Evolutionary conservation across 2,797 vertebrate species (phyloP).

Genomic region (Dryobates pubescens): DNA sequence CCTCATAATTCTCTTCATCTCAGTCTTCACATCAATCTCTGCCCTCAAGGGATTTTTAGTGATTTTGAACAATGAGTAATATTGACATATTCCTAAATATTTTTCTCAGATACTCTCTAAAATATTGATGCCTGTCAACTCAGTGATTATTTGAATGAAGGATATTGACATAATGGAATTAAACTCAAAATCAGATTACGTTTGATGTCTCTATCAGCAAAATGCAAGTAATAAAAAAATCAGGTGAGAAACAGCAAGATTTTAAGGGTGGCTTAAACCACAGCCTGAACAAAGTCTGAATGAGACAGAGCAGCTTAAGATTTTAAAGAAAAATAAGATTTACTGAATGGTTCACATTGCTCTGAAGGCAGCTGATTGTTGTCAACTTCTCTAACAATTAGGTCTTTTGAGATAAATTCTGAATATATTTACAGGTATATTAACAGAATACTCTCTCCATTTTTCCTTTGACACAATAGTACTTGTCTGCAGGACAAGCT

Average conservation of each 20-base stretch:
- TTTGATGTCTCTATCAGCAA: background rate
- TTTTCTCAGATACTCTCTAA: background rate
- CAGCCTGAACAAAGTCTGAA: background rate
- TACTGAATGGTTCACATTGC: background rate
- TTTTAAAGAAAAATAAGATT: background rate
- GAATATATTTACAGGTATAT: background rate
- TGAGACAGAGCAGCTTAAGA: background rate
- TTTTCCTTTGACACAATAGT: background rate
- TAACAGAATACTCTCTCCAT: background rate
- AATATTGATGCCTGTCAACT: slow-evolving; percentile 10
- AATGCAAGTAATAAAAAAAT: background rate
- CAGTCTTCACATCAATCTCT: background rate
- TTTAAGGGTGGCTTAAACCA: background rate
- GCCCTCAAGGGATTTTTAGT: background rate
- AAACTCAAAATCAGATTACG: background rate
- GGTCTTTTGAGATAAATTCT: background rate
- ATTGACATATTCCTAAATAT: background rate
- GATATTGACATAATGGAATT: background rate
- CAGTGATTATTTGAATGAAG: slow-evolving; percentile 7
- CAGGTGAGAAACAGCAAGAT: background rate
- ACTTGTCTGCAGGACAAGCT: background rate
- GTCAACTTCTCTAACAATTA: background rate
- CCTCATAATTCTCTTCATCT: background rate
- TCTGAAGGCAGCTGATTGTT: background rate
- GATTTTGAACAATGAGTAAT: background rate